Conservation (phyloP, 2,888 invertebrate genomes). For the Saturnia pavonia region DNA sequence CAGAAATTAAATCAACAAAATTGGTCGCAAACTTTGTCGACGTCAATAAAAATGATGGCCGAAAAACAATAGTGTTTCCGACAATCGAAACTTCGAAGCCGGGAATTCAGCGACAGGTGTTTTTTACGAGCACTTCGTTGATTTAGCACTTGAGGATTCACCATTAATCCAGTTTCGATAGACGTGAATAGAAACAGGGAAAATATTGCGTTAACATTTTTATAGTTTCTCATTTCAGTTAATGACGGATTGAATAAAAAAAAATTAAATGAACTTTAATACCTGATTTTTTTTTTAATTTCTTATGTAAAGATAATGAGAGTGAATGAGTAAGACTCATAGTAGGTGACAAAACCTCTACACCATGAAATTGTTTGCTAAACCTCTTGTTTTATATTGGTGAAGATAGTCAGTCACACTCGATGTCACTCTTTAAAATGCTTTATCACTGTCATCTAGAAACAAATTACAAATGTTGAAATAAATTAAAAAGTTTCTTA, state of each 20-base stretch:
- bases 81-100: constrained; percentile 65
- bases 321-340: too few species aligned
- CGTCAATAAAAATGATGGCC: constrained; percentile 44
- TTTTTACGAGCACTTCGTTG: constrained; percentile 73
- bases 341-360: too few species aligned
- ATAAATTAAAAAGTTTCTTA: too few species aligned
- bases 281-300: not conserved
- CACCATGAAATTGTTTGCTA: too few species aligned
- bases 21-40: constrained; percentile 24
- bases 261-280: not conserved
- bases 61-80: constrained; percentile 51
- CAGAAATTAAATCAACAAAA: constrained; percentile 12
- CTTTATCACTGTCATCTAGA: too few species aligned
- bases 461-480: too few species aligned
- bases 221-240: constrained; percentile 15
- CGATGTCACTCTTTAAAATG: too few species aligned
- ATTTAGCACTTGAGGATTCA: constrained; percentile 72
- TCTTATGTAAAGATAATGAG: too few species aligned
- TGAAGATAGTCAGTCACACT: too few species aligned
- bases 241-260: constrained; percentile 1
- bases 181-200: constrained; percentile 66
- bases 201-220: constrained; percentile 57
- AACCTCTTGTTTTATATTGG: too few species aligned
- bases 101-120: constrained; percentile 74
- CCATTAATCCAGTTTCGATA: constrained; percentile 75